Conservation (phyloP, 2,113 vertebrate species). For the Craseonycteris thonglongyai region DNA sequence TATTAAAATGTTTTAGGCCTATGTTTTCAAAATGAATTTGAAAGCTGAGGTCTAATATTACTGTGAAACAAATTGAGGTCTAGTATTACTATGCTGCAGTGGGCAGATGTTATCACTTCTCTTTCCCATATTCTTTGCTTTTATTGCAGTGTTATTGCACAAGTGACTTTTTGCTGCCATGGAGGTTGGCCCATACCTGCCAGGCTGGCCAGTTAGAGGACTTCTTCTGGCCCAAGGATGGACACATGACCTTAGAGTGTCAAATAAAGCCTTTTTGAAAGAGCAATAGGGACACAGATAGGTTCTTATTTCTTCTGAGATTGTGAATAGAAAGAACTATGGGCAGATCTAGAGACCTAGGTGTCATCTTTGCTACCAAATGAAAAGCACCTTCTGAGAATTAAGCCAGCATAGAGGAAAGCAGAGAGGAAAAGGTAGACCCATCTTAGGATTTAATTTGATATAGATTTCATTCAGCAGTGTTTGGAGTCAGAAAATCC, state of each 20-base stretch:
- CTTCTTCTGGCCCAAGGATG: not conserved
- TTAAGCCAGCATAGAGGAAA: not conserved
- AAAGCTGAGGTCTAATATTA: not conserved
- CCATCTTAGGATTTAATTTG: not conserved
- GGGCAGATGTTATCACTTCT: not conserved
- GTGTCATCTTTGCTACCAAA: not conserved
- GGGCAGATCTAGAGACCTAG: not conserved
- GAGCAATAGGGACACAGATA: not conserved
- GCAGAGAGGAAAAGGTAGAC: not conserved
- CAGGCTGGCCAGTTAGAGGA: not conserved
- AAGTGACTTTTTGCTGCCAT: no score
- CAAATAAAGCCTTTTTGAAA: not conserved
- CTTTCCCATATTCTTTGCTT: not conserved
- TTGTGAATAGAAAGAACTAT: not conserved
- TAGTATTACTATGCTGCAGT: not conserved
- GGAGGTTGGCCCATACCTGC: no score
- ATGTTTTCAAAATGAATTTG: not conserved
- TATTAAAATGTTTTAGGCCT: not conserved
- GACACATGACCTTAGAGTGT: not conserved
- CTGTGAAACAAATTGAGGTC: not conserved
- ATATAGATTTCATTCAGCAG: not conserved
- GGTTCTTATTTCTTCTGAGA: not conserved
- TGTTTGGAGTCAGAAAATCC: not conserved
- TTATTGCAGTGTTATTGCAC: not conserved
- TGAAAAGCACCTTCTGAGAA: not conserved